Evolutionary conservation across 2,888 invertebrate genomes (phyloP), one percentile per base, ranked within the genome.

Genomic region (Drosophila quasianomalipes): DNA sequence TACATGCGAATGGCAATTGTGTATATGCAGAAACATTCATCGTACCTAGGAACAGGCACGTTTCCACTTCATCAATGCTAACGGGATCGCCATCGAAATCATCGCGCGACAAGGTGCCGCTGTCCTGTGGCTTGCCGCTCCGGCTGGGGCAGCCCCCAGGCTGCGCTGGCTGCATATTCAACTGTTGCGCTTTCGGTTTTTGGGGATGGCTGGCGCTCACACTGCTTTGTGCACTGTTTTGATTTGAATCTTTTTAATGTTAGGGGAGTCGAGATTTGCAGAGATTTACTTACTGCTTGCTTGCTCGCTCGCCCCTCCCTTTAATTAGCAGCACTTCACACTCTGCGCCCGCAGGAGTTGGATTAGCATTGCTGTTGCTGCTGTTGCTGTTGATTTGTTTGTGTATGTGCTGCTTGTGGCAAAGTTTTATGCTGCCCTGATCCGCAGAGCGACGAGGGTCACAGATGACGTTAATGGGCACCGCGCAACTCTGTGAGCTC

Each of bases 1-100:
- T 26, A 28, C 19, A 28, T 28, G 0, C 3, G 5, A 37, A n/a
- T 30, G 3, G 7, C 39, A 30, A 9, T n/a, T 41, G 4, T 9
- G 37, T 37, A 19, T 39, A 19, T 39, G 55, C 28, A 35, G 37
- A 28, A 19, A 12, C 7, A 19, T 39, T 54, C 14, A 58, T 41
- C 80, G 61, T 82, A 93, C 93, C 93, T 31, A 93, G 77, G 83
- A 90, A 93, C 19, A 93, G 76, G 0, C 93, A 93, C 30, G 86
- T 81, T 73, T 92, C 93, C 62, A 93, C 92, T 87, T 93, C 93
- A 79, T 93, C 93, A 57, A 93, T 89, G 81, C 93, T 93, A 1
- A 93, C 92, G 22, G 94, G 94, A 12, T 93, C 94, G n/a, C 93
- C 93, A 76, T 93, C 92, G 54, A 94, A 94, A 81, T 94, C 94